Evolutionary conservation across 2,888 invertebrate species (phyloP), one percentile per base, ranked within the genome.

Genomic region (Chalcosyrphus nemorum): DNA sequence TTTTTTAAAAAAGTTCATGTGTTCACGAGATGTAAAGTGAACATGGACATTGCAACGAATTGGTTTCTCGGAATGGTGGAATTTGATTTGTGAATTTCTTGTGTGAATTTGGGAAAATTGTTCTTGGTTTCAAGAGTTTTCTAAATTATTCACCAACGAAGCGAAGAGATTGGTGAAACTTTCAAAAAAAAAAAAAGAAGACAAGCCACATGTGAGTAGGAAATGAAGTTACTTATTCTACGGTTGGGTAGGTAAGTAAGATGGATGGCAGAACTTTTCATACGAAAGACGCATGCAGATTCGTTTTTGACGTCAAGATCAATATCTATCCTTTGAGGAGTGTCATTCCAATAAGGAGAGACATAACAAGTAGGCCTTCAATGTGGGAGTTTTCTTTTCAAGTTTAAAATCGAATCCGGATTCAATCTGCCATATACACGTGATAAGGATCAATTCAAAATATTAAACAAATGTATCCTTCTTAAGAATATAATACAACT

Each of bases 1-100:
- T n/a, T n/a, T n/a, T n/a, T n/a, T n/a, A n/a, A n/a, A 61, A 19
- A 72, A 70, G 45, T 77, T 72, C 66, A 59, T 66, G 66, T 82
- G 75, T 70, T 24, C 24, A 24, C 24, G 61, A 47, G 61, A 81
- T 68, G 66, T 32, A 77, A 65, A 75, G 65, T 75, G 80, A 65
- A 80, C 84, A 84, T 68, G 82, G 78, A 74, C 72, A 77, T 63
- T 68, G 78, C 72, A 38, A 63, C 41, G 68, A 78, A 74, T 80
- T 84, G 74, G 74, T 72, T 72, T 78, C 72, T 54, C 35, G 21
- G 0, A 52, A 29, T 70, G 19, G 45, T 17, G 38, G 50, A 80
- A 84, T 80, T 75, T 65, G 74, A 80, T 80, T 70, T 84, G 74
- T 63, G 45, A 35, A 63, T 78, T 57, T 74, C 78, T 70, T 71